Evolutionary conservation across 1,140 invertebrate species (phyloP).

Genomic region (Arion vulgaris): DNA sequence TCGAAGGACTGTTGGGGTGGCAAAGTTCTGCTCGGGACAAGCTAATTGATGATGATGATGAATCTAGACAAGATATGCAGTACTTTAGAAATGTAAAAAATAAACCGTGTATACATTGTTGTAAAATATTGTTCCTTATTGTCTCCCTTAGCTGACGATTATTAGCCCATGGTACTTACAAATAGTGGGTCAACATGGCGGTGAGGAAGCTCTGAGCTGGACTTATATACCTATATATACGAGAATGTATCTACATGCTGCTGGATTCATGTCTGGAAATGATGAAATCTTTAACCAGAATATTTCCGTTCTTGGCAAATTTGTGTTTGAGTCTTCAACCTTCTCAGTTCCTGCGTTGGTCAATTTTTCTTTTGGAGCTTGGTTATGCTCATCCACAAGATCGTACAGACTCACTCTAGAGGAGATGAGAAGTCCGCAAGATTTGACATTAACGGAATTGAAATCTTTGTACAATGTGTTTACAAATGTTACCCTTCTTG

Average conservation of each 20-base stretch:
- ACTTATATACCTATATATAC: background rate
- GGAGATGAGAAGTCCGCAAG: background rate
- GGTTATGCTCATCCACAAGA: conserved; percentile 8
- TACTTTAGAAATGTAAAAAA: too few species aligned
- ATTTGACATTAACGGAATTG: conserved; percentile 22
- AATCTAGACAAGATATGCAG: too few species aligned
- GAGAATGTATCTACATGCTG: background rate
- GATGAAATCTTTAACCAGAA: background rate
- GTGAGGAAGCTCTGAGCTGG: conserved; percentile 21
- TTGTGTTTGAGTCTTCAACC: background rate
- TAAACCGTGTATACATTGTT: too few species aligned
- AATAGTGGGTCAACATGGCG: conserved; percentile 15
- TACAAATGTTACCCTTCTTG: conserved; percentile 29
- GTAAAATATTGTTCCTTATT: too few species aligned
- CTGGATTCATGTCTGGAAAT: background rate
- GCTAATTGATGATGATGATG: too few species aligned
- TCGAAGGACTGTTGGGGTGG: too few species aligned
- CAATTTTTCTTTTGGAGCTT: conserved; percentile 36
- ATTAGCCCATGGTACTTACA: conserved; percentile 42
- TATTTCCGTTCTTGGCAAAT: conserved; percentile 29
- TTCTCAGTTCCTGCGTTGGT: background rate
- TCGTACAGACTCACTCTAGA: background rate
- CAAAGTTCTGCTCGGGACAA: too few species aligned
- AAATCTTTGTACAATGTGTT: conserved; percentile 30
- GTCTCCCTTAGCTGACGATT: conserved; percentile 40